Evolutionary conservation across 1,140 invertebrate species (phyloP).

Genomic region (Polypedilum vanderplanki): DNA sequence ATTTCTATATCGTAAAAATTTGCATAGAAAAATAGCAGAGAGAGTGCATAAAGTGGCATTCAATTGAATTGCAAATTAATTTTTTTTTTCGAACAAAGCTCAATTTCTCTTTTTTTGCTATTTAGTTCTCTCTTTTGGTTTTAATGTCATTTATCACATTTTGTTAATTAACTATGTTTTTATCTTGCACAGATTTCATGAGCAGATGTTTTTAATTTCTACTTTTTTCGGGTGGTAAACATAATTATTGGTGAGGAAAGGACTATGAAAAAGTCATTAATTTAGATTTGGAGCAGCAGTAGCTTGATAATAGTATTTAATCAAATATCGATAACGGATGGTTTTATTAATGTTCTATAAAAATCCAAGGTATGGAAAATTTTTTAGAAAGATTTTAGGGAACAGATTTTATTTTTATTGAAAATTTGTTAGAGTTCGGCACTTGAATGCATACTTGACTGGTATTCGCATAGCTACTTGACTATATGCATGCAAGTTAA

Average conservation of each 20-base stretch:
- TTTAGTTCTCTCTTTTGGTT: not conserved
- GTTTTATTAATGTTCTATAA: not conserved
- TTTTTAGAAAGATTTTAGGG: not conserved
- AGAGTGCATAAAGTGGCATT: not conserved
- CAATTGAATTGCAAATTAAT: not conserved
- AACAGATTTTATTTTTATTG: no score
- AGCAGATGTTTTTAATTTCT: slow-evolving; percentile 18
- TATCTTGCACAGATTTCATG: not conserved
- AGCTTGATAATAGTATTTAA: not conserved
- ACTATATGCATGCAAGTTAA: no score
- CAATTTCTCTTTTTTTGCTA: not conserved
- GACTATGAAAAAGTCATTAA: not conserved
- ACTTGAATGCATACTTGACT: no score
- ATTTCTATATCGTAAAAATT: not conserved
- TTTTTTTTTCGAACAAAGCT: no score
- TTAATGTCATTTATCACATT: slow-evolving; percentile 9
- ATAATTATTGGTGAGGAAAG: not conserved
- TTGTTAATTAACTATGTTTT: not conserved
- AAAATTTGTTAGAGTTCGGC: no score
- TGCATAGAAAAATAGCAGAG: not conserved
- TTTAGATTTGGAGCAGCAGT: not conserved
- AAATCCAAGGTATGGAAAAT: not conserved
- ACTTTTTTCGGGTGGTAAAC: not conserved
- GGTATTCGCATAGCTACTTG: no score
- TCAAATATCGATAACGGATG: slow-evolving; percentile 12